Base-by-base conservation (phyloP, 2,888 invertebrate species). In the Stegophylla sp. region DNA sequence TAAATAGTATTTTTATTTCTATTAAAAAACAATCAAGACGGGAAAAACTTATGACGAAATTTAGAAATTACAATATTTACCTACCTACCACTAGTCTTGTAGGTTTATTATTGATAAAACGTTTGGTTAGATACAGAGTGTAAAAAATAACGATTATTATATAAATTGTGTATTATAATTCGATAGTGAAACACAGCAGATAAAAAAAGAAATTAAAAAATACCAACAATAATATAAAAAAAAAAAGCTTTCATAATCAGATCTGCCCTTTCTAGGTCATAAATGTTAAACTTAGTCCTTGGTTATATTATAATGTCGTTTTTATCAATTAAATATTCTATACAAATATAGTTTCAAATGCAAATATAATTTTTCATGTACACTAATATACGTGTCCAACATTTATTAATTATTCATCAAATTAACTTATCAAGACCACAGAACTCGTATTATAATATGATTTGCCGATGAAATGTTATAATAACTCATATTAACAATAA, bases 201-300 rank as follows among this genome's bases (percentile, higher is more conserved):
- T 10, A 23, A 61, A 48, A 63, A 74, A 61, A 48, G 51, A 74
- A 74, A 63, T 48, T 34, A 13, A 63, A 61, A 59, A 64, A 64
- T 63, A 64, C 51, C 20, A 63, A 75, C 51, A 75, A 64, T 51
- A 64, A n/a, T n/a, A n/a, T n/a, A n/a, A n/a, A 75, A 34, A 64
- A 75, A 76, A 66, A 53, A 43, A 41, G 10, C n/a, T 64, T 26
- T 48, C 26, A 63, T 59, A 26, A 3, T 12, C 13, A 64, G 66
- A 75, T 66, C 51, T 53, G 41, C 26, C 41, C 51, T 66, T 51
- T 76, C 64, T 76, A 76, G 75, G 64, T 66, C 75, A 76, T 64
- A 53, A 26, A 66, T 41, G 64, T 76, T 43, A 75, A 76, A 76
- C 34, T 76, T 66, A 66, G 64, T 76, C 75, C 75, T 76, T 76